Base-by-base conservation (phyloP, 2,888 invertebrate species). In the Tetragonula carbonaria region DNA sequence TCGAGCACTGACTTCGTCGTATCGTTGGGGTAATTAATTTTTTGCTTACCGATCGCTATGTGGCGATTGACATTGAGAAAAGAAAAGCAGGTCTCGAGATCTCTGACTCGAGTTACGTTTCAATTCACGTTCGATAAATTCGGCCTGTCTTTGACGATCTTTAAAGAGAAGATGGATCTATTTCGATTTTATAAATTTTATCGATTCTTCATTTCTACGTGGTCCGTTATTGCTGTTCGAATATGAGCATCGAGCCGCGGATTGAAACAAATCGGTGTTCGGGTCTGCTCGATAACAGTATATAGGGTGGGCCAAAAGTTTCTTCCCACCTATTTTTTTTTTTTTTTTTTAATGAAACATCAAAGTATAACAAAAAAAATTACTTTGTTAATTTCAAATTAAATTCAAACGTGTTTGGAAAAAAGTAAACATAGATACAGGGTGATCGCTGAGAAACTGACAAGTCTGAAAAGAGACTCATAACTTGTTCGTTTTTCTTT, bases 1-100 rank as follows among this genome's bases (percentile, higher is more conserved):
- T 18, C 11, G 16, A n/a, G 23, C n/a, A n/a, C 21, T 13, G 18
- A 4, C 33, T 51, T 51, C 33, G 33, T 28, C 53, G 6, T 8
- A 33, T 45, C n/a, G 45, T 21, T 51, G 50, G 55, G 50, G 55
- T 63, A 18, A 82, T 81, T 74, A 63, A 82, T 82, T 74, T 74
- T 82, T 82, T 82, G 16, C 65, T 28, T 38, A 51, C 13, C 65
- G 8, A n/a, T 16, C 21, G 38, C 14, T 28, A 67, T 14, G 62
- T 62, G 45, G 45, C 45, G 8, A 45, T 45, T 11, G 45, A 8
- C 45, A 45, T 38, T 8, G 38, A 38, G 38, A 55, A 13, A 16
- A 62, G 28, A 50, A 50, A 18, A 38, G 5, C 5, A 13, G 57
- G n/a, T 57, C 21, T 57, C 18, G 18, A n/a, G 21, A 38, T 53